Evolutionary conservation across 1,140 invertebrate species (phyloP).

Genomic region (Apis mellifera): Amel_HAv3.1 CM009940.2:123001-123500

Average conservation of each 20-base stretch:
- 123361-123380: no score
- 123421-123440: no score
- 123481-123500: no score
- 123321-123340: no score
- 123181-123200: background rate
- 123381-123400: no score
- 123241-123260: conserved; percentile 4
- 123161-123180: conserved; percentile 72
- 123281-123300: no score
- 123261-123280: background rate
- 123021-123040: conserved; percentile 85
- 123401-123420: no score
- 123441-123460: no score
- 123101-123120: conserved; percentile 68
- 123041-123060: conserved; percentile 58
- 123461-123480: no score
- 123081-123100: conserved; percentile 55
- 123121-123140: conserved; percentile 80
- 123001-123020: conserved; percentile 94
- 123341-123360: no score
- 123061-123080: conserved; percentile 61
- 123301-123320: no score
- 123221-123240: conserved; percentile 60
- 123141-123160: conserved; percentile 81
- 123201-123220: conserved; percentile 51